Conservation (phyloP, 2,113 vertebrate species). For the Pangasianodon hypophthalmus region DNA sequence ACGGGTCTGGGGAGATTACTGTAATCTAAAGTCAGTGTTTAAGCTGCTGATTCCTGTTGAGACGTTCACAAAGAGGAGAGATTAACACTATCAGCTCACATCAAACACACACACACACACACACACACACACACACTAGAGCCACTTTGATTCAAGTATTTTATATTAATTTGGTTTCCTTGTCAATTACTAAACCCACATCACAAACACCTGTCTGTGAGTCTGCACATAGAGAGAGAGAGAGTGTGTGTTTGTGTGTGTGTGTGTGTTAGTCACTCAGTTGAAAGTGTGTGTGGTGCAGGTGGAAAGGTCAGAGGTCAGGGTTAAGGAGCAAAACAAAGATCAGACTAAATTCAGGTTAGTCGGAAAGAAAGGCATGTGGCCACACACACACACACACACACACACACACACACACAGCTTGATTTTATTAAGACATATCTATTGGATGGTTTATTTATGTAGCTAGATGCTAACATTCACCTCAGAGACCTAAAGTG, state of each 20-base stretch:
- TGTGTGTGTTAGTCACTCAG: no score
- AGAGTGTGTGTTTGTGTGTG: constrained; percentile 7
- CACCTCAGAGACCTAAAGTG: no score
- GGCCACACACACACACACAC: no score
- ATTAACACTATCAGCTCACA: constrained; percentile 30
- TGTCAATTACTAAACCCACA: no score
- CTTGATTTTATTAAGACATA: no score
- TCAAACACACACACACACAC: not conserved
- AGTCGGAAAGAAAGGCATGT: not conserved
- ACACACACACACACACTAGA: not conserved
- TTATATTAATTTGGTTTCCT: no score
- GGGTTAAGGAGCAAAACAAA: not conserved
- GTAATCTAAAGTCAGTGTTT: constrained; percentile 27
- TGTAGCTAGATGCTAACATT: no score
- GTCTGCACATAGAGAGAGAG: no score
- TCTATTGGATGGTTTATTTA: no score
- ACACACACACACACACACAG: no score
- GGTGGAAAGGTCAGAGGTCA: constrained; percentile 19
- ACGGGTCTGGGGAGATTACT: constrained; percentile 28
- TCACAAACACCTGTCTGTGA: not conserved
- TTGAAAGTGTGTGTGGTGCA: no score
- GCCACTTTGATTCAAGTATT: no score
- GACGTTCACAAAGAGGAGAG: constrained; percentile 8
- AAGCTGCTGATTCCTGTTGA: constrained; percentile 25
- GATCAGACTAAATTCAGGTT: constrained; percentile 20